Percentiles rank a stretch among this genome's conserved stretches.
phyloP scores from a whole-genome alignment of 1,140 invertebrate species.

The Helicorthomorpha holstii region DNA sequence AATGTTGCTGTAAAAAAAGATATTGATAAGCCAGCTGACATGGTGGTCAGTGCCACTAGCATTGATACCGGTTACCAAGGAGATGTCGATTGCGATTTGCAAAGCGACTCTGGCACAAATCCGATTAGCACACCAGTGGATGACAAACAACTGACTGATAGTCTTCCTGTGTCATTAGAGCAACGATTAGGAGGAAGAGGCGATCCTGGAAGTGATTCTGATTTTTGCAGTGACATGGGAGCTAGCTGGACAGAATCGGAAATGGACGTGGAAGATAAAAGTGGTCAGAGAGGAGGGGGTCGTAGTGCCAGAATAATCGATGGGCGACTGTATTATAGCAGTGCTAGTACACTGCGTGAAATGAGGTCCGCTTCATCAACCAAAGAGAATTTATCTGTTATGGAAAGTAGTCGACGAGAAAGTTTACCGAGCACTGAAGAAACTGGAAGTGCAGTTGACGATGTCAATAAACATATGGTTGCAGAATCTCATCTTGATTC shows the following conservation, averaged over 20 bases:
- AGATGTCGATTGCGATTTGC: constrained; percentile 12
- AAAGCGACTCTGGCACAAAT: constrained; percentile 5
- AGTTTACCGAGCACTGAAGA: too few relatives aligned
- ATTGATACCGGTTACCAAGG: constrained; percentile 62
- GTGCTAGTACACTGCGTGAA: too few relatives aligned
- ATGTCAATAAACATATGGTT: too few relatives aligned
- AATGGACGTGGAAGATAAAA: constrained; percentile 52
- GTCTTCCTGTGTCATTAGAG: constrained; percentile 23
- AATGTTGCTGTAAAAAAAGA: too few relatives aligned
- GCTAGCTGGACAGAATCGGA: constrained; percentile 45
- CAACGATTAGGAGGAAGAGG: constrained; percentile 64
- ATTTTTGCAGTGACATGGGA: constrained; percentile 45
- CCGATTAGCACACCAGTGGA: constrained; percentile 7
- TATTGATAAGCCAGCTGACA: background rate
- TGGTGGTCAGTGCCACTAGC: constrained; percentile 49
- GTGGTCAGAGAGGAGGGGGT: constrained; percentile 33
- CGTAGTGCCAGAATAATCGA: constrained; percentile 59
- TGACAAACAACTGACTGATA: background rate
- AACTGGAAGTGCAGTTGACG: too few relatives aligned
- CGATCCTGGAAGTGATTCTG: constrained; percentile 71
- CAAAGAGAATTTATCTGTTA: too few relatives aligned
- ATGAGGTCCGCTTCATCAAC: too few relatives aligned
- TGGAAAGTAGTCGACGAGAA: too few relatives aligned
- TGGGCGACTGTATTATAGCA: constrained; percentile 55
- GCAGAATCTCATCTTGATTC: too few relatives aligned